Conservation (phyloP, 1,140 invertebrate genomes). For the Scaptomyza montana region DNA sequence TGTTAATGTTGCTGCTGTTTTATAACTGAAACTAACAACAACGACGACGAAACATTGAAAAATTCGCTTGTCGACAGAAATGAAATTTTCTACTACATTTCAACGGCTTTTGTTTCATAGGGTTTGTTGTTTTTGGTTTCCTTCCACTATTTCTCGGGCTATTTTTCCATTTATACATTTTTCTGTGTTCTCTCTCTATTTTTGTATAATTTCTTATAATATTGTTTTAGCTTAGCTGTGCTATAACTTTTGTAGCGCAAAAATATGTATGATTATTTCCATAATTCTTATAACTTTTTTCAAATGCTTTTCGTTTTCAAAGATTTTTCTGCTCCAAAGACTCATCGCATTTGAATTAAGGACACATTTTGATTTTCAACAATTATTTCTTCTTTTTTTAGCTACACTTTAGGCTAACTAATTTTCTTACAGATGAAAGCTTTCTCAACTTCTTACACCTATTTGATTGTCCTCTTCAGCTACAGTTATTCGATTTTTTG, state of each 20-base stretch:
- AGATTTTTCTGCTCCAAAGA: too few relatives aligned
- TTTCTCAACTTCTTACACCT: neutral
- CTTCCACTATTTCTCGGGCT: constrained; percentile 2
- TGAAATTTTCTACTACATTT: constrained; percentile 51
- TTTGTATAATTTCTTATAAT: constrained; percentile 33
- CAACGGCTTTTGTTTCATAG: constrained; percentile 48
- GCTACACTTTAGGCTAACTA: too few relatives aligned
- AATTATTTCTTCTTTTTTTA: too few relatives aligned
- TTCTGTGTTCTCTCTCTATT: neutral
- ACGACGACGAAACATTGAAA: constrained; percentile 44
- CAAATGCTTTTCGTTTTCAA: too few relatives aligned
- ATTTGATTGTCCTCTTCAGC: neutral
- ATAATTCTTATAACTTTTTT: too few relatives aligned
- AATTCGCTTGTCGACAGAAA: constrained; percentile 63
- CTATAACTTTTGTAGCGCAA: neutral
- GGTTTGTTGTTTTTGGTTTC: constrained; percentile 30
- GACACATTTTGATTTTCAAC: too few relatives aligned
- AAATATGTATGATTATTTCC: too few relatives aligned
- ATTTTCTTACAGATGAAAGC: neutral
- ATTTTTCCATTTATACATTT: neutral
- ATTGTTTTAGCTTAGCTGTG: constrained; percentile 13
- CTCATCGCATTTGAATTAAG: too few relatives aligned
- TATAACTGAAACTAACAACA: constrained; percentile 49
- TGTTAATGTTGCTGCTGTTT: constrained; percentile 39
- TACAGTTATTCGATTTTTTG: neutral